Evolutionary conservation across 2,113 vertebrate genomes (phyloP).

Genomic region (Aspidoscelis tigris): DNA sequence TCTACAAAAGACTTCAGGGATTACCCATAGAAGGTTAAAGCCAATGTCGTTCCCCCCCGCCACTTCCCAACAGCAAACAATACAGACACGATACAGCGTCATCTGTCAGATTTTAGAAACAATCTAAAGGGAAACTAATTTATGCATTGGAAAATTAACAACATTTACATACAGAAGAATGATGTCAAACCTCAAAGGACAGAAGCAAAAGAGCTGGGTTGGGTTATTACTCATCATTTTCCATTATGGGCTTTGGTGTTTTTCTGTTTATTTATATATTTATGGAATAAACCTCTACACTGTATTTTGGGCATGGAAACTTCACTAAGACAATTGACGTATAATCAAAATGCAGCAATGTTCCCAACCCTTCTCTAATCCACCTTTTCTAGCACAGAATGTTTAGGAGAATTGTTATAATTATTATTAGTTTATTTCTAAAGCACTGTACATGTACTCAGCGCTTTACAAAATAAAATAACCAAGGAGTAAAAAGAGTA

Average conservation of each 20-base stretch:
- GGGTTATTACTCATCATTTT: constrained; percentile 35
- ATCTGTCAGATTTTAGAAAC: constrained; percentile 52
- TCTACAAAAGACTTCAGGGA: constrained; percentile 56
- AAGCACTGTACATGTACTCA: too few relatives aligned
- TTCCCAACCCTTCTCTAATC: too few relatives aligned
- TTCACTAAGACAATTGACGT: too few relatives aligned
- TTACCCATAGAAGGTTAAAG: constrained; percentile 66
- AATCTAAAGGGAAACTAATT: constrained; percentile 49
- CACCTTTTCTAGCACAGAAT: too few relatives aligned
- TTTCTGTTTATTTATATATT: not conserved
- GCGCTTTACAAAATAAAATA: too few relatives aligned
- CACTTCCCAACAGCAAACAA: constrained; percentile 19
- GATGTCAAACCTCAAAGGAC: constrained; percentile 38
- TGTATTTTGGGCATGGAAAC: too few relatives aligned
- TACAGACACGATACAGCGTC: constrained; percentile 43
- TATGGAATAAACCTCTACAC: not conserved
- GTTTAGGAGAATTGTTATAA: too few relatives aligned
- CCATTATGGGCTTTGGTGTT: not conserved
- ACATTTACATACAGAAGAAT: constrained; percentile 54
- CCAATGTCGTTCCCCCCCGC: constrained; percentile 59
- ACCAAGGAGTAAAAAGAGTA: too few relatives aligned
- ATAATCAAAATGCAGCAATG: too few relatives aligned
- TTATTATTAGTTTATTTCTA: too few relatives aligned
- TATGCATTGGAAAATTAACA: constrained; percentile 4
- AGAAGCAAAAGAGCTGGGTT: constrained; percentile 32